Percentiles rank a stretch among this genome's conserved stretches.
Conservation (phyloP, 2,888 invertebrate genomes). For the Lycia hirtaria region DNA sequence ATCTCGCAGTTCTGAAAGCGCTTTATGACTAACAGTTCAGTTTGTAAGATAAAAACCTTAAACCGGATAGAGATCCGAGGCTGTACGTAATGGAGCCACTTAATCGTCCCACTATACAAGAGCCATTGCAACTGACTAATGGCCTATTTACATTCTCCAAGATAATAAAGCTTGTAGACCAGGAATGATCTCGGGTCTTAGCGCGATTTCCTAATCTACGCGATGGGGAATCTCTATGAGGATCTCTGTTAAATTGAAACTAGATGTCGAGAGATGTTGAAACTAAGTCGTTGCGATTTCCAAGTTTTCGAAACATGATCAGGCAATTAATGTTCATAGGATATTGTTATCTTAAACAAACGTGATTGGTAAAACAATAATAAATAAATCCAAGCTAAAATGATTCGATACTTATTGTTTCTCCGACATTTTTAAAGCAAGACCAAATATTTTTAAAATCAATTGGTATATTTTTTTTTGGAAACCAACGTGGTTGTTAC, state of each 20-base stretch:
- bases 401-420: no score
- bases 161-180: slow-evolving; percentile 55
- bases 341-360: no score
- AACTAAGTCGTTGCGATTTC: no score
- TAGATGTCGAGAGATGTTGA: no score
- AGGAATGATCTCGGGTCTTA: slow-evolving; percentile 17
- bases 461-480: no score
- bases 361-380: no score
- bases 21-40: slow-evolving; percentile 13
- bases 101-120: slow-evolving; percentile 53
- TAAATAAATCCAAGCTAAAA: no score
- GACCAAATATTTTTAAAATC: no score
- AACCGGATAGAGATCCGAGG: slow-evolving; percentile 40
- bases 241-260: background rate
- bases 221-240: background rate
- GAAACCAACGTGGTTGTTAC: no score
- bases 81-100: slow-evolving; percentile 53
- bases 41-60: slow-evolving; percentile 46
- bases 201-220: background rate
- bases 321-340: no score
- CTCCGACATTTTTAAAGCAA: no score
- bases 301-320: no score
- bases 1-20: background rate
- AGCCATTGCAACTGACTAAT: slow-evolving; percentile 63
- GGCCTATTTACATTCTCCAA: slow-evolving; percentile 61